phyloP scores from a whole-genome alignment of 2,797 vertebrate species.

The Erpetoichthys calabaricus region DNA sequence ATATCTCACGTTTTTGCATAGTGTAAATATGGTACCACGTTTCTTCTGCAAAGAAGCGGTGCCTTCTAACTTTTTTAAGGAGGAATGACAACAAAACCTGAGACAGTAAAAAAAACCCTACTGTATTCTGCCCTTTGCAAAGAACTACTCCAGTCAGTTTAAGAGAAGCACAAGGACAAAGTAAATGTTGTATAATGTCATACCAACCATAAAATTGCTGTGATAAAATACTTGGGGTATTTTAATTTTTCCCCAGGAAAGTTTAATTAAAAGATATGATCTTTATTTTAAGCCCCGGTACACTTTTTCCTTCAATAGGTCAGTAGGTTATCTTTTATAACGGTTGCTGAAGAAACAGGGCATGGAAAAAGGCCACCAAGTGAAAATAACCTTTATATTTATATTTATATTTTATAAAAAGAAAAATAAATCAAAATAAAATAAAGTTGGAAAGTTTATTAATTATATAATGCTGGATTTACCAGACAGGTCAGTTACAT shows the following conservation, averaged over 20 bases:
- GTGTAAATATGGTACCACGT: too few species aligned
- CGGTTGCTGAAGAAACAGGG: conserved; percentile 18
- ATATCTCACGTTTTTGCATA: too few species aligned
- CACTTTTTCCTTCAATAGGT: conserved; percentile 32
- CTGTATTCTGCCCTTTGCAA: too few species aligned
- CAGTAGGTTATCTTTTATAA: conserved; percentile 38
- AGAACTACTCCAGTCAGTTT: neutral
- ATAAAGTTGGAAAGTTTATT: too few species aligned
- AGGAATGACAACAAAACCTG: too few species aligned
- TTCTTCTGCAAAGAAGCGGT: too few species aligned
- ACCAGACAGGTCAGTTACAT: too few species aligned
- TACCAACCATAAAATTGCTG: conserved; percentile 28
- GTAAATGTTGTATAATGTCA: conserved; percentile 15
- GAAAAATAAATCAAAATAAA: too few species aligned
- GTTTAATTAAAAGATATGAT: conserved; percentile 57
- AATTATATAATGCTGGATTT: too few species aligned
- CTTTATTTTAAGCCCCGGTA: conserved; percentile 30
- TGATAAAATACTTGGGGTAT: conserved; percentile 31
- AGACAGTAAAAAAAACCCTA: too few species aligned
- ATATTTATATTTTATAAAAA: neutral
- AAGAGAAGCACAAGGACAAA: conserved; percentile 4
- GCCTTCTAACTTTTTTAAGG: too few species aligned
- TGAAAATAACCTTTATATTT: conserved; percentile 4
- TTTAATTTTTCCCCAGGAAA: conserved; percentile 29
- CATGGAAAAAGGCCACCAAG: conserved; percentile 7